Evolutionary conservation across 2,888 invertebrate genomes (phyloP).

Genomic region (Sarcophaga carnaria): DNA sequence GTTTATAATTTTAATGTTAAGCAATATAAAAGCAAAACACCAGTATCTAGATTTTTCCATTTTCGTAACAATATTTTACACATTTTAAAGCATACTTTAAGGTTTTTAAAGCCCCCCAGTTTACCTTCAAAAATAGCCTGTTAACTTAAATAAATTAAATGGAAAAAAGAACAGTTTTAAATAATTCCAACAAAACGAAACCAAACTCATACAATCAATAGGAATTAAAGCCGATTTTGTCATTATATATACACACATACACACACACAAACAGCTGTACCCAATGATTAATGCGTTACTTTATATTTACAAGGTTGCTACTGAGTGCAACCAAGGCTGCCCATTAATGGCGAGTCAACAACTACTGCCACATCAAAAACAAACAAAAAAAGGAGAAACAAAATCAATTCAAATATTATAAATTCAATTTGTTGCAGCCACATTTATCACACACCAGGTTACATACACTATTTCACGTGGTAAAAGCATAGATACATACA

Average conservation of each 20-base stretch:
- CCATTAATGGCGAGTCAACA: background rate
- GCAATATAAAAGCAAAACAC: no score
- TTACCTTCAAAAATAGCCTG: background rate
- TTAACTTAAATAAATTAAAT: background rate
- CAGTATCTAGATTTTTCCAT: no score
- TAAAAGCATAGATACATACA: background rate
- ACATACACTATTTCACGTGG: background rate
- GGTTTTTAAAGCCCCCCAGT: background rate
- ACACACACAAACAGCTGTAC: no score
- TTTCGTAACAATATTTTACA: background rate
- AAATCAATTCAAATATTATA: conserved; percentile 19
- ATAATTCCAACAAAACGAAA: background rate
- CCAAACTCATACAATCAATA: background rate
- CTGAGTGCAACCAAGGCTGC: background rate
- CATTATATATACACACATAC: background rate
- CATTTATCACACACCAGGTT: background rate
- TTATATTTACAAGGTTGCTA: background rate
- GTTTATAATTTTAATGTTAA: no score
- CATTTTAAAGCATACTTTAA: background rate
- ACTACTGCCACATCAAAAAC: background rate
- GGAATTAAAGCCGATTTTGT: background rate
- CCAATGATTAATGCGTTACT: background rate
- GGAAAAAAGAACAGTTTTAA: background rate
- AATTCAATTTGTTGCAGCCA: background rate
- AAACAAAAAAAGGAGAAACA: background rate